Evolutionary conservation across 2,113 vertebrate species (phyloP).

Genomic region (Mystacornis crossleyi): DNA sequence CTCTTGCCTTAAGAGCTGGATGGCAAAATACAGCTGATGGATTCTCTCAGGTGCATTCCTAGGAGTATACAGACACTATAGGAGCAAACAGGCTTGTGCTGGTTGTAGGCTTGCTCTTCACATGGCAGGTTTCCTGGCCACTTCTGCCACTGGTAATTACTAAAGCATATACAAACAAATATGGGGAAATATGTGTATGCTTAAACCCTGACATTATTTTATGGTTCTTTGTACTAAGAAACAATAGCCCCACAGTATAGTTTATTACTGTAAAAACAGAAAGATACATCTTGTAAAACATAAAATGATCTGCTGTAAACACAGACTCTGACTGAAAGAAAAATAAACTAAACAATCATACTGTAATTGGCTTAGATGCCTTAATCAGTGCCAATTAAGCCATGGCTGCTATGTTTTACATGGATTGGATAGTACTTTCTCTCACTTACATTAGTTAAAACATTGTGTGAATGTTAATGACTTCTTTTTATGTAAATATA

Average conservation of each 20-base stretch:
- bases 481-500: not conserved
- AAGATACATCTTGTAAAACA: slow-evolving; percentile 9
- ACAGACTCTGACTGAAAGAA: not conserved
- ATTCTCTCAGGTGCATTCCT: not conserved
- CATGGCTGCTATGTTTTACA: not conserved
- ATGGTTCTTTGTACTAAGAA: not conserved
- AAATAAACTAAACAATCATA: not conserved
- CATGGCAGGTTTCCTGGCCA: not conserved
- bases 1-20: not conserved
- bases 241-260: not conserved
- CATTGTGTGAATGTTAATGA: not conserved
- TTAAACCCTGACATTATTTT: not conserved
- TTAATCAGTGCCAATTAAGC: not conserved
- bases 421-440: not conserved
- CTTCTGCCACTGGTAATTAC: not conserved
- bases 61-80: not conserved
- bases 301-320: not conserved
- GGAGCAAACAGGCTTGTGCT: not conserved
- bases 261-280: not conserved
- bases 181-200: not conserved
- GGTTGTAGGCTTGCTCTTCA: not conserved
- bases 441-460: not conserved
- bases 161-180: slow-evolving; percentile 10
- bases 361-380: not conserved
- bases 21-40: not conserved